These are phyloP conservation scores for Oreamnos americanus DNA, from an alignment of 2,113 vertebrate species.

Conservation along the genomic window DNA sequence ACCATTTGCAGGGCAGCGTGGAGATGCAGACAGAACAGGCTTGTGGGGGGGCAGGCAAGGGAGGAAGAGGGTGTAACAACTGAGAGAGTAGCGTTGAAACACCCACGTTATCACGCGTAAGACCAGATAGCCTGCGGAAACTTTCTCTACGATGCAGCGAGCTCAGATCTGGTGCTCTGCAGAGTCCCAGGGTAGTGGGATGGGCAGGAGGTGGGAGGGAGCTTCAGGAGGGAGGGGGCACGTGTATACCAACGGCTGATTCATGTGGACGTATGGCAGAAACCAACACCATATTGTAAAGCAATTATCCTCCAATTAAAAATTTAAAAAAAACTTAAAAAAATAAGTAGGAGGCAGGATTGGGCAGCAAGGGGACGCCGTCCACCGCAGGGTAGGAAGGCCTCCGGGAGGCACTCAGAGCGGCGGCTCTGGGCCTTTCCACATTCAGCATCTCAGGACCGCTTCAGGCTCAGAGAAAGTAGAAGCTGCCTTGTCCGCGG, in stretches of 20 bases:
- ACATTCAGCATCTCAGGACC: fast-evolving
- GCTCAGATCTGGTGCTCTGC: background rate
- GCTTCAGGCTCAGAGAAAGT: background rate
- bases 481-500: fast-evolving
- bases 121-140: background rate
- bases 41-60: background rate
- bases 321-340: fast-evolving
- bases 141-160: fast-evolving
- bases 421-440: fast-evolving
- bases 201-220: background rate
- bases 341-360: background rate
- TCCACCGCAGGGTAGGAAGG: background rate
- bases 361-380: fast-evolving
- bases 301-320: background rate
- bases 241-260: fast-evolving
- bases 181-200: no score
- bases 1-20: background rate
- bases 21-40: background rate
- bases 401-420: fast-evolving
- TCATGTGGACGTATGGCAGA: fast-evolving
- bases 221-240: background rate
- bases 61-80: no score
- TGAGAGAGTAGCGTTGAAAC: fast-evolving
- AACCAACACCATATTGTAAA: background rate
- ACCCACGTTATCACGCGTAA: fast-evolving